Evolutionary conservation across 2,888 invertebrate genomes (phyloP), one percentile per base, ranked within the genome.

Genomic region (Stenchaetothrips biformis): DNA sequence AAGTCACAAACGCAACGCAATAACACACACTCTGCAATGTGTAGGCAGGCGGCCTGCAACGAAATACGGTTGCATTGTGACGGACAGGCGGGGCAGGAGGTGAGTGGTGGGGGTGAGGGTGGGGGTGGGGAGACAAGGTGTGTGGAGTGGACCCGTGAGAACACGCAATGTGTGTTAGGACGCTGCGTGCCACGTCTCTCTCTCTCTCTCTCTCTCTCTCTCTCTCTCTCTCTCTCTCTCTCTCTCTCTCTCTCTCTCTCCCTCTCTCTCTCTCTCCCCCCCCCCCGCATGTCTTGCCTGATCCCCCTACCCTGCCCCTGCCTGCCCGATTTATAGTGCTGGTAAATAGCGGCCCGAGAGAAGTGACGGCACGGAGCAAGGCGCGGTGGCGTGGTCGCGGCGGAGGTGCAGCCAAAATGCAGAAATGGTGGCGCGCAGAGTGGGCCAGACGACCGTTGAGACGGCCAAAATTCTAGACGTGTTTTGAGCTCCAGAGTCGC

Each of bases 91-190:
- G 53, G 4, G 16, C 13, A 11, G 6, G n/a, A n/a, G n/a, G n/a
- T n/a, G n/a, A n/a, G n/a, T n/a, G n/a, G n/a, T n/a, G n/a, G 37
- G 37, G 37, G 37, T 2, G 37, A 4, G 37, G 37, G 2, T 1
- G 37, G 53, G 9, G 16, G 53, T 1, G 4, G 37, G 4, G 67
- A 7, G 67, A 21, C 67, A 21, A 11, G n/a, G 25, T 11, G 67
- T 25, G 67, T 21, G 67, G 67, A 21, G 67, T 74, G 21, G 7
- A 25, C 11, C 25, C 25, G 67, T 74, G 67, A 74, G 67, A 74
- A 74, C 67, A 74, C 67, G 67, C 67, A 74, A 74, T 74, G 67
- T 74, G 67, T 74, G 67, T 74, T 74, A 74, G 67, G 13, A 53
- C 53, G 16, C 53, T 13, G 13, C 16, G 13, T 53, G 53, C 53